Evolutionary conservation across 2,797 vertebrate species (phyloP).

Genomic region (Rhabdophis nuchalis): DNA sequence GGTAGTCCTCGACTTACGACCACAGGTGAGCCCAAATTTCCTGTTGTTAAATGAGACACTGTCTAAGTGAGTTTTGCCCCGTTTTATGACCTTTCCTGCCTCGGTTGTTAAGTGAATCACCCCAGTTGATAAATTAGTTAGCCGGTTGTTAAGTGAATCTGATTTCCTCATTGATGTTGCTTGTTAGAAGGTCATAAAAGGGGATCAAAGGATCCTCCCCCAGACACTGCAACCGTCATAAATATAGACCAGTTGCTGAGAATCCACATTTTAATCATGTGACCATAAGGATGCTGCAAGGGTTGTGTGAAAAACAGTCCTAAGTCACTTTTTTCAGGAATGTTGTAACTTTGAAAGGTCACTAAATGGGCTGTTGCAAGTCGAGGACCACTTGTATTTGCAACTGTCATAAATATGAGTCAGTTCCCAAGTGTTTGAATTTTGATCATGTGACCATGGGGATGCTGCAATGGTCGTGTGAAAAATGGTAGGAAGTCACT

Average conservation of each 20-base stretch:
- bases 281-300: accelerated
- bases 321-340: not conserved
- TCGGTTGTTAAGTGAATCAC: not conserved
- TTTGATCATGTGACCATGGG: not conserved
- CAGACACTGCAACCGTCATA: not conserved
- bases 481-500: not conserved
- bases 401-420: too few species aligned
- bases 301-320: not conserved
- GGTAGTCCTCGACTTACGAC: not conserved
- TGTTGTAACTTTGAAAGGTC: not conserved
- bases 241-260: not conserved
- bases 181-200: not conserved
- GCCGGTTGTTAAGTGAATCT: not conserved
- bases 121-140: not conserved
- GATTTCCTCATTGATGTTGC: not conserved
- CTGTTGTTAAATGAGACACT: not conserved
- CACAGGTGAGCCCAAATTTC: not conserved
- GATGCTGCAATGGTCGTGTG: not conserved
- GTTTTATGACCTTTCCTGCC: not conserved
- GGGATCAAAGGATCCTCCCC: not conserved
- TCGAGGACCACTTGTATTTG: not conserved
- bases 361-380: not conserved
- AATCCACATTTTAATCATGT: not conserved
- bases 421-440: not conserved
- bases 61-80: not conserved